These are phyloP conservation scores for Telmatherina bonti DNA, from an alignment of 2,797 vertebrate species.

Conservation along the genomic window DNA sequence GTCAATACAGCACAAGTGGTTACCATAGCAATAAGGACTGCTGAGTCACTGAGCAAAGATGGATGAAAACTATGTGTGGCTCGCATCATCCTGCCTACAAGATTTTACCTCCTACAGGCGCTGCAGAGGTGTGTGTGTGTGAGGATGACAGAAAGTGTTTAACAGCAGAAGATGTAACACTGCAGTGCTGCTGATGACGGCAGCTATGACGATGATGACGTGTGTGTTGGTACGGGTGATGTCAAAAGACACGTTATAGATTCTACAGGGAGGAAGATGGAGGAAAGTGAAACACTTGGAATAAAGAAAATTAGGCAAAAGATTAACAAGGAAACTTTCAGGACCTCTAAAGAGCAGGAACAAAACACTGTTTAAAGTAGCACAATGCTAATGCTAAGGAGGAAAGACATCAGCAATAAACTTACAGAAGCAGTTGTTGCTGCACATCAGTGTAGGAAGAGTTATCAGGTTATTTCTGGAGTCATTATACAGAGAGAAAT, in stretches of 20 bases:
- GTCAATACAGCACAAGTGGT: constrained; percentile 15
- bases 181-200: neutral
- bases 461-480: too few species aligned
- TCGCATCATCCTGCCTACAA: neutral
- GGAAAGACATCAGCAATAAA: too few species aligned
- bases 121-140: constrained; percentile 6
- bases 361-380: too few species aligned
- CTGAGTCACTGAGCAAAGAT: constrained; percentile 38
- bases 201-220: neutral
- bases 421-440: too few species aligned
- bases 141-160: neutral
- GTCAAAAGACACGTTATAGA: too few species aligned
- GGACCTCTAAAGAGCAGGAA: too few species aligned
- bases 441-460: too few species aligned
- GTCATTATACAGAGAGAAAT: too few species aligned
- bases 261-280: neutral
- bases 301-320: too few species aligned
- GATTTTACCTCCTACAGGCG: constrained; percentile 1
- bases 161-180: neutral
- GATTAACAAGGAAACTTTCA: too few species aligned
- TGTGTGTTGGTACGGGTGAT: neutral
- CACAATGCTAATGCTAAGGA: too few species aligned
- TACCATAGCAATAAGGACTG: constrained; percentile 58
- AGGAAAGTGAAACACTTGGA: too few species aligned
- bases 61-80: neutral